A percentile compares a stretch with the other conserved stretches of the same genome.
These are phyloP conservation scores for Antidorcas marsupialis DNA, from an alignment of 2,113 vertebrate genomes.

Conservation along the genomic window DNA sequence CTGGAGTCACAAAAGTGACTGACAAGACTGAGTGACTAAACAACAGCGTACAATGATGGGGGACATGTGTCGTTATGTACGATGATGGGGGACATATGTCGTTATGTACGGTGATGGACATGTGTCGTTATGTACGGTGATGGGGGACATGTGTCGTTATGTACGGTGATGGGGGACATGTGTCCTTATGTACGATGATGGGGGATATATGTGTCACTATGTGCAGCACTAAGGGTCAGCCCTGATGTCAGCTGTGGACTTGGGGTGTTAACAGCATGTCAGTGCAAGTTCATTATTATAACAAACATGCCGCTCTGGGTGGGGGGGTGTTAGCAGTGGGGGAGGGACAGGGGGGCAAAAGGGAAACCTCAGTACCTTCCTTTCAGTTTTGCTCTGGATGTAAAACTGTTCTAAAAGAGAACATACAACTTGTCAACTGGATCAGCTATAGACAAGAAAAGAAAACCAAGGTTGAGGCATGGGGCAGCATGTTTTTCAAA, in stretches of 20 bases:
- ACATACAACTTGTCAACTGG: not conserved
- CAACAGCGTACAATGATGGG: not conserved
- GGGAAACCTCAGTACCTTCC: not conserved
- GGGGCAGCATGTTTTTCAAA: not conserved
- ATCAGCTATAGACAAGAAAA: not conserved
- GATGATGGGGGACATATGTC: too few species aligned
- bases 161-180: too few species aligned
- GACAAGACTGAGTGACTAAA: not conserved
- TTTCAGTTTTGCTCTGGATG: not conserved
- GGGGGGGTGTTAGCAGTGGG: too few species aligned
- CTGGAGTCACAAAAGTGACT: not conserved
- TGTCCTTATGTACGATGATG: too few species aligned
- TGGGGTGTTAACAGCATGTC: not conserved
- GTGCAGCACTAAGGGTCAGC: not conserved
- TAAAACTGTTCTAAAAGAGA: not conserved
- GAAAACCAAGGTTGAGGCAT: not conserved
- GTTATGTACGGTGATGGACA: too few species aligned
- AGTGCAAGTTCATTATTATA: not conserved
- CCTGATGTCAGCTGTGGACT: accelerated
- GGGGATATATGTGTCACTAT: accelerated
- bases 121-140: too few species aligned
- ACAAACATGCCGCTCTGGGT: not conserved
- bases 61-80: too few species aligned
- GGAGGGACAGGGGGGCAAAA: not conserved
- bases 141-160: too few species aligned